Base-by-base conservation (phyloP, 2,888 invertebrate genomes). In the Boloria selene region DNA sequence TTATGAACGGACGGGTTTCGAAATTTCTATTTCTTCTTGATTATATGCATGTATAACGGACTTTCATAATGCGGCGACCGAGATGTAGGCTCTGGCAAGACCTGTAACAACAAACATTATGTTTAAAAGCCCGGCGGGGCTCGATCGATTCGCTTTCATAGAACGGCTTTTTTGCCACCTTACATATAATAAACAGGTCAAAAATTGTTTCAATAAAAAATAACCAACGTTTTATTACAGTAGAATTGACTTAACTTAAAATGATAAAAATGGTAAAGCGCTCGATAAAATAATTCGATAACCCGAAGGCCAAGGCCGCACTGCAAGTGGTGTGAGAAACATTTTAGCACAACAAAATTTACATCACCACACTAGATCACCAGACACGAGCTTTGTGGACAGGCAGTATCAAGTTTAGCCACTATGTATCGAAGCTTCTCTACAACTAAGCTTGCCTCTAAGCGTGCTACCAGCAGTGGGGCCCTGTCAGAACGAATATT, bases 41-140 rank as follows among this genome's bases (percentile, higher is more conserved):
- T 89, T 85, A 89, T 88, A 85, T 86, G 84, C 82, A 77, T 80
- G 80, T 82, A 75, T 79, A 81, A 79, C 82, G 85, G 85, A 87
- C 85, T 92, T 82, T 86, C 91, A 92, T 91, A 90, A 84, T 89
- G 90, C 83, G 86, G 73, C 74, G 78, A 80, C 86, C 78, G 81
- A 79, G 77, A 72, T 72, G 75, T 72, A 77, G 77, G 77, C 78
- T 80, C 75, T 75, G 74, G 78, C 69, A 75, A 81, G 82, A 90
- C 83, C 92, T 92, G 90, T 60, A 91, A 92, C 86, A 90, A 91
- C 77, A 79, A 83, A 80, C 72, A 80, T 75, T 72, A 78, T 67
- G 72, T 76, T 81, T 81, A 75, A 79, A 78, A 73, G 78, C 80
- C 78, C 76, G 71, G 66, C 64, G 66, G 75, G 75, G 76, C 77